Percentiles rank a stretch among this genome's conserved stretches.
These are phyloP conservation scores for Arothron firmamentum DNA, from an alignment of 2,113 vertebrate genomes.

Conservation along the genomic window DNA sequence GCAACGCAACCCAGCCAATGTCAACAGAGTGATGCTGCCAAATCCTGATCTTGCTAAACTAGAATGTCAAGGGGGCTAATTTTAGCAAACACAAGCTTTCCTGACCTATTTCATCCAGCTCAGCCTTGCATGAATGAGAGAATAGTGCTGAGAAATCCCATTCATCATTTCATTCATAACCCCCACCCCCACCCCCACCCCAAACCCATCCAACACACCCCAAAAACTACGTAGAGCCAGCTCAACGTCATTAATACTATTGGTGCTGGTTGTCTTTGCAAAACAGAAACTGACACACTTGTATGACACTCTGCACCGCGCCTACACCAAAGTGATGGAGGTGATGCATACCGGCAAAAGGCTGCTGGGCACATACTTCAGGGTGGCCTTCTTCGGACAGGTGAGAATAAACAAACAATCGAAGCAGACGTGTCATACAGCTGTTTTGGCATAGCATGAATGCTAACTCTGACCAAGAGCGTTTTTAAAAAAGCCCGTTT, in stretches of 20 bases:
- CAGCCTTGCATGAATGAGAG: no score
- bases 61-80: no score
- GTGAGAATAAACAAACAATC: conserved; percentile 62
- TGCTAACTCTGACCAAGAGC: not conserved
- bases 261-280: conserved; percentile 12
- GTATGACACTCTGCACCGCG: conserved; percentile 92
- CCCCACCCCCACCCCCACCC: no score
- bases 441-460: not conserved
- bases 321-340: conserved; percentile 97
- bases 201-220: no score
- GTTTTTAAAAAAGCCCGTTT: not conserved
- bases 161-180: no score
- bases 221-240: not conserved
- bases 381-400: conserved; percentile 98
- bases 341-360: conserved; percentile 94
- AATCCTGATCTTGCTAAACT: no score
- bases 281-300: conserved; percentile 90
- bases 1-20: not conserved
- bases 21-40: no score
- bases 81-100: no score
- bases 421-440: no score
- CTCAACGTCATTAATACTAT: not conserved
- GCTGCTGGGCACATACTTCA: conserved; percentile 94
- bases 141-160: no score
- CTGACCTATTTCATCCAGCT: no score